These are phyloP conservation scores for Petrolisthes manimaculis DNA, from an alignment of 2,888 invertebrate species.

Conservation along the genomic window DNA sequence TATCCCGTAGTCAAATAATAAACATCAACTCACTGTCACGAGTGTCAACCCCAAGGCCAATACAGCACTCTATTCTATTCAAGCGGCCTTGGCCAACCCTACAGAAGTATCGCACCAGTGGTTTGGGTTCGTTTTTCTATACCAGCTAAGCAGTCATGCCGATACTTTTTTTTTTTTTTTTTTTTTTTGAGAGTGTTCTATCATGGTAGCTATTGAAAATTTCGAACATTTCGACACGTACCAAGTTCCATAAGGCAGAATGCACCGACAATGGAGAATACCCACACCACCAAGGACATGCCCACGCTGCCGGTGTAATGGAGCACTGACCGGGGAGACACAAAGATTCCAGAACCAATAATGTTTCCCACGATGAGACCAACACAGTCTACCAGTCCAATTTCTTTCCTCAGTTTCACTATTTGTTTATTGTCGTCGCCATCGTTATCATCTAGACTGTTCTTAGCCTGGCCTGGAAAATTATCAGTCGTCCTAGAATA, in stretches of 20 bases:
- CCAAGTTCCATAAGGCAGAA: conserved; percentile 97
- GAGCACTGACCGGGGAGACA: conserved; percentile 89
- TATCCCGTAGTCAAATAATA: too few relatives aligned
- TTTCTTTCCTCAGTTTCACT: conserved; percentile 24
- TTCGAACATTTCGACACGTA: conserved; percentile 71
- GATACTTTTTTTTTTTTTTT: too few relatives aligned
- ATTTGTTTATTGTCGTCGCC: background rate
- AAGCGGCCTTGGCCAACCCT: too few relatives aligned
- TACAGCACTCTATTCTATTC: too few relatives aligned
- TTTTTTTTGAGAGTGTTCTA: too few relatives aligned
- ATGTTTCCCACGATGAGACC: conserved; percentile 36
- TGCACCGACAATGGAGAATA: conserved; percentile 91
- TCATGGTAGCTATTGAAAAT: background rate
- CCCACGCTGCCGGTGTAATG: conserved; percentile 88
- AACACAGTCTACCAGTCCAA: conserved; percentile 24
- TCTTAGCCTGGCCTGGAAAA: too few relatives aligned
- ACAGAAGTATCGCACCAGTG: too few relatives aligned
- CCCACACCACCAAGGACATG: conserved; percentile 89
- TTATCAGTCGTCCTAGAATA: too few relatives aligned
- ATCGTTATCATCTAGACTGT: background rate
- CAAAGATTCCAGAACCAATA: conserved; percentile 91
- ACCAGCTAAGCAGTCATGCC: too few relatives aligned
- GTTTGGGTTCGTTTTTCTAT: too few relatives aligned
- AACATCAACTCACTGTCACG: too few relatives aligned
- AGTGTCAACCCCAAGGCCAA: too few relatives aligned